Percentiles rank a stretch among this genome's conserved stretches.
Conservation (phyloP, 2,113 vertebrate species). For the Baryphthengus martii region DNA sequence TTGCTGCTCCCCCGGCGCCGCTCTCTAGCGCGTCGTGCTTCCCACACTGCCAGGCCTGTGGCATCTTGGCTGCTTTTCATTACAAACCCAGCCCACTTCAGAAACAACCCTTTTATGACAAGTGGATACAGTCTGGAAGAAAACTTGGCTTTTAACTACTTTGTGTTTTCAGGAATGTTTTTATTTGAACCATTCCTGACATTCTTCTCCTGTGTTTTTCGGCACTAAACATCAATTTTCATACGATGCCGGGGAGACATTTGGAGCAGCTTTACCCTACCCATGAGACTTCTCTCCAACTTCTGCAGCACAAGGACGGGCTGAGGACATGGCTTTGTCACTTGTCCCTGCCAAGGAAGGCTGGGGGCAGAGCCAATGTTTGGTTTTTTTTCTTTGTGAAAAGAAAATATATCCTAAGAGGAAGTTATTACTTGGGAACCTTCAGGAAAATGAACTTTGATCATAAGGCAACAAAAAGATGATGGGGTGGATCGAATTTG, state of each 20-base stretch:
- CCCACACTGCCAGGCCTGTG: neutral
- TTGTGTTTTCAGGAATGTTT: neutral
- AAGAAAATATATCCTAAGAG: neutral
- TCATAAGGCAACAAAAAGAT: neutral
- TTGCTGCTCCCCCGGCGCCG: neutral
- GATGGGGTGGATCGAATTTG: neutral
- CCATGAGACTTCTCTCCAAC: neutral
- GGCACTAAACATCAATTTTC: neutral
- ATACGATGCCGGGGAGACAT: neutral
- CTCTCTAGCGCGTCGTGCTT: neutral
- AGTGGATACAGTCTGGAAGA: neutral
- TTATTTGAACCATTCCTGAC: neutral
- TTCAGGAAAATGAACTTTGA: neutral
- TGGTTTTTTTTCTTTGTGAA: neutral
- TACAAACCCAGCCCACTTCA: neutral
- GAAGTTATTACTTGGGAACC: fast-evolving
- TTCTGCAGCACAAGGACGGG: neutral
- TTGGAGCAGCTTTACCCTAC: neutral
- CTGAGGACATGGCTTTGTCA: neutral
- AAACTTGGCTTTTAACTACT: neutral
- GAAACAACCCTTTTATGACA: neutral
- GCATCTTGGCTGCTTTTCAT: neutral
- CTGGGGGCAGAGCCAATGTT: neutral
- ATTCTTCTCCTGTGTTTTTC: neutral
- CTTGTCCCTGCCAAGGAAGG: neutral